phyloP scores from a whole-genome alignment of 2,888 invertebrate species.

The Sphaeridia pumilis region DNA sequence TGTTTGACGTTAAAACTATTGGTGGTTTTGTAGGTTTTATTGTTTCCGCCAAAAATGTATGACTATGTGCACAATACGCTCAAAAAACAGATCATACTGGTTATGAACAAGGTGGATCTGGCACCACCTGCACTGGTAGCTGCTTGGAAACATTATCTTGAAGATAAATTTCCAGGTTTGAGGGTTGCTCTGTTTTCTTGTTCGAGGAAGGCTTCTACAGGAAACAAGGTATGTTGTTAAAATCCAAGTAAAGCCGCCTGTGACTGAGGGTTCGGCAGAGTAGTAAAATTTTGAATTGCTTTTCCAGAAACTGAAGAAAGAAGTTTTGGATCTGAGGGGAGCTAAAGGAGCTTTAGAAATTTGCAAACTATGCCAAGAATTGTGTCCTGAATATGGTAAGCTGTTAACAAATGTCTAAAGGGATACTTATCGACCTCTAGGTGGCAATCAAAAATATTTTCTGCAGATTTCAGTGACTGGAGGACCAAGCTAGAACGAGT shows the following conservation, averaged over 20 bases:
- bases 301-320: not conserved
- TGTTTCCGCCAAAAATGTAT: constrained; percentile 85
- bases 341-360: constrained; percentile 72
- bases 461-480: too few species aligned
- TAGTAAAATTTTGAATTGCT: not conserved
- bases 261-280: too few species aligned
- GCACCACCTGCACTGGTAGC: constrained; percentile 66
- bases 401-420: constrained; percentile 10
- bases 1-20: not conserved
- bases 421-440: not conserved
- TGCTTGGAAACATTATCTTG: constrained; percentile 77
- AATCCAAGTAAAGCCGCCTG: too few species aligned
- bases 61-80: constrained; percentile 59
- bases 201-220: not conserved
- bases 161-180: constrained; percentile 34
- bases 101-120: constrained; percentile 85
- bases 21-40: constrained; percentile 39
- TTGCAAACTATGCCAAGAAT: constrained; percentile 60
- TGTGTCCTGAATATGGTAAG: constrained; percentile 52
- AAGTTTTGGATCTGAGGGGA: constrained; percentile 55
- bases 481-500: not conserved
- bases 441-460: constrained; percentile 34
- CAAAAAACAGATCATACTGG: constrained; percentile 64
- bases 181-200: not conserved
- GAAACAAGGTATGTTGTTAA: too few species aligned